A percentile compares a stretch with the other conserved stretches of the same genome.
Conservation (phyloP, 1,140 invertebrate species). For the Drosophila virilis region DNA sequence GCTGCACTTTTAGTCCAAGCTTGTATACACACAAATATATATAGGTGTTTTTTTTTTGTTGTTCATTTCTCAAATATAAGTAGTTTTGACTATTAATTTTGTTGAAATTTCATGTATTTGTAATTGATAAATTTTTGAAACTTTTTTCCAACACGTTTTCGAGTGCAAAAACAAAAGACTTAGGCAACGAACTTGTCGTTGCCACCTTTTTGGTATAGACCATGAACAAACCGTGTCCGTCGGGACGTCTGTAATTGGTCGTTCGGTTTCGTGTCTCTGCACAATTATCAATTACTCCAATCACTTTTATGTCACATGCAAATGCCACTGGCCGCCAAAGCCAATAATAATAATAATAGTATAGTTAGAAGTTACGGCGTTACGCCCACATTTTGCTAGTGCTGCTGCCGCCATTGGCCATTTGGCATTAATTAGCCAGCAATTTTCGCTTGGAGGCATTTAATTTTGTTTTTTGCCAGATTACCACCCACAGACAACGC, state of each 20-base stretch:
- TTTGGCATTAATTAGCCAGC: constrained; percentile 59
- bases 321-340: constrained; percentile 47
- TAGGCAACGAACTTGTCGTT: constrained; percentile 58
- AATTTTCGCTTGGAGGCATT: constrained; percentile 45
- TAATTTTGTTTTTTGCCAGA: constrained; percentile 32
- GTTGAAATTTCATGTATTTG: constrained; percentile 60
- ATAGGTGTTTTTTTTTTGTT: constrained; percentile 15
- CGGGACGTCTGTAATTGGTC: constrained; percentile 58
- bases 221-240: constrained; percentile 18
- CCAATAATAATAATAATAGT: constrained; percentile 51
- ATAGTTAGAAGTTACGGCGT: constrained; percentile 46
- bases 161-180: constrained; percentile 49
- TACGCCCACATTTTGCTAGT: constrained; percentile 36
- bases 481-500: constrained; percentile 43
- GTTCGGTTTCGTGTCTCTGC: constrained; percentile 69
- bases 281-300: constrained; percentile 82
- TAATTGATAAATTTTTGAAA: constrained; percentile 46
- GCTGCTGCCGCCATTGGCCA: constrained; percentile 23
- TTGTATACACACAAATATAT: constrained; percentile 33
- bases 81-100: constrained; percentile 17
- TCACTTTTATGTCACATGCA: constrained; percentile 81
- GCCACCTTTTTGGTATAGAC: constrained; percentile 32
- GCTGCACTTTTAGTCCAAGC: constrained; percentile 37
- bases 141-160: constrained; percentile 5
- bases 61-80: constrained; percentile 2